These are phyloP conservation scores for Pseudorhiza aurosa DNA, from an alignment of 30 jellyfish, hydroid and myxozoan species.

Conservation along the genomic window DNA sequence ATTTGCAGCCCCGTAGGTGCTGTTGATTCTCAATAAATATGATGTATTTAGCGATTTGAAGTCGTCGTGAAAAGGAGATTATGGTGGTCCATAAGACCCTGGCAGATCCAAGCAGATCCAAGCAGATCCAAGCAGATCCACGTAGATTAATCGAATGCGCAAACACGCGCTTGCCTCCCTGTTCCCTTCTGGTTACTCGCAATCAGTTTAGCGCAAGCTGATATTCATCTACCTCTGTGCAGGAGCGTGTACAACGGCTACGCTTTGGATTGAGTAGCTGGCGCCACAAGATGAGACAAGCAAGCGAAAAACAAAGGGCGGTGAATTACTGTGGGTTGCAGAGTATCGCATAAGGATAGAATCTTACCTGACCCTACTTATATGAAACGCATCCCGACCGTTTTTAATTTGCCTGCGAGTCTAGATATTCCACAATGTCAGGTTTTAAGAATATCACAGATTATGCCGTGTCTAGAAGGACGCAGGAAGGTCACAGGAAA, in stretches of 20 bases:
- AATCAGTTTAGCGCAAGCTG: too few species aligned
- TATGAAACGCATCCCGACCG: constrained; percentile 26
- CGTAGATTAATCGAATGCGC: too few species aligned
- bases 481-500: constrained; percentile 13
- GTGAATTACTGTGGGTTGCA: constrained; percentile 51
- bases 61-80: too few species aligned
- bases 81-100: too few species aligned
- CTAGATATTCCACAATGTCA: constrained; percentile 6
- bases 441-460: constrained; percentile 17
- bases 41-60: too few species aligned
- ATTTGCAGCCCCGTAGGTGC: too few species aligned
- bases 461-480: constrained; percentile 19
- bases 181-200: too few species aligned
- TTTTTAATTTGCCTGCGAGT: constrained; percentile 11
- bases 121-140: too few species aligned
- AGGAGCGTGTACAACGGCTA: constrained; percentile 33
- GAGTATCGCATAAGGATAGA: constrained; percentile 51
- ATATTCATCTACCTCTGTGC: too few species aligned
- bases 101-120: too few species aligned
- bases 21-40: too few species aligned
- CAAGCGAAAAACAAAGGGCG: constrained; percentile 37
- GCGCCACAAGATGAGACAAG: constrained; percentile 61
- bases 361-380: constrained; percentile 39
- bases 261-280: constrained; percentile 47
- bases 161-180: too few species aligned